Percentiles rank a stretch among this genome's conserved stretches.
Evolutionary conservation across 2,113 vertebrate genomes (phyloP).

Genomic region (Rhadina sibilatrix): DNA sequence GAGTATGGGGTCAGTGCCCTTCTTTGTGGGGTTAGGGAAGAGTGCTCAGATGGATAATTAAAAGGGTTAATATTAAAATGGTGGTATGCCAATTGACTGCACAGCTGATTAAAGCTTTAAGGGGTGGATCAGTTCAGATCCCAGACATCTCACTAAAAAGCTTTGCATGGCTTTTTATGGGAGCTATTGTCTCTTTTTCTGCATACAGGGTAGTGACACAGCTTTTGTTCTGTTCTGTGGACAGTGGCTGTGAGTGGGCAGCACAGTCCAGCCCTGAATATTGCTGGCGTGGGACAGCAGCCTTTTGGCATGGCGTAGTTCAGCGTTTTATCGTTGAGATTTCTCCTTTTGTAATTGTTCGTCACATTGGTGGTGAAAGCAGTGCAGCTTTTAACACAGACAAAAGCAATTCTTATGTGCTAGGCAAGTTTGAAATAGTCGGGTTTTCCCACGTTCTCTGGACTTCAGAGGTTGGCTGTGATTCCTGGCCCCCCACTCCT

Average conservation of each 20-base stretch:
- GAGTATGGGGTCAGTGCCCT: rapidly evolving
- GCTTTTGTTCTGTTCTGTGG: background rate
- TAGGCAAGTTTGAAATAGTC: conserved; percentile 32
- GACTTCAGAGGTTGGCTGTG: background rate
- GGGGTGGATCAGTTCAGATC: background rate
- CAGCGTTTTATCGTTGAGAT: conserved; percentile 4
- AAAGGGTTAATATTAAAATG: background rate
- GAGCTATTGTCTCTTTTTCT: background rate
- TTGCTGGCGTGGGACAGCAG: background rate
- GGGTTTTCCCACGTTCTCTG: background rate
- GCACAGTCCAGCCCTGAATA: background rate
- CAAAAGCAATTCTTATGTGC: conserved; percentile 8
- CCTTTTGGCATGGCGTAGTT: conserved; percentile 18
- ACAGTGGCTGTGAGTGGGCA: background rate
- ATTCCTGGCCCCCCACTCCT: background rate
- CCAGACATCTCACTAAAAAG: background rate
- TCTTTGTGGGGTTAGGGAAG: background rate
- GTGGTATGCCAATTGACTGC: background rate
- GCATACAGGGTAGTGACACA: background rate
- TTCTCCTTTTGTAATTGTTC: conserved; percentile 49
- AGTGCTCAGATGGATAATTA: background rate
- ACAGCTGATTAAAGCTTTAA: background rate
- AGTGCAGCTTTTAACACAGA: conserved; percentile 8
- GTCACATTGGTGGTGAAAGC: conserved; percentile 44
- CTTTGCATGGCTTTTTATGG: background rate